Conservation (phyloP, 1,140 invertebrate genomes). For the Ostrea edulis region DNA sequence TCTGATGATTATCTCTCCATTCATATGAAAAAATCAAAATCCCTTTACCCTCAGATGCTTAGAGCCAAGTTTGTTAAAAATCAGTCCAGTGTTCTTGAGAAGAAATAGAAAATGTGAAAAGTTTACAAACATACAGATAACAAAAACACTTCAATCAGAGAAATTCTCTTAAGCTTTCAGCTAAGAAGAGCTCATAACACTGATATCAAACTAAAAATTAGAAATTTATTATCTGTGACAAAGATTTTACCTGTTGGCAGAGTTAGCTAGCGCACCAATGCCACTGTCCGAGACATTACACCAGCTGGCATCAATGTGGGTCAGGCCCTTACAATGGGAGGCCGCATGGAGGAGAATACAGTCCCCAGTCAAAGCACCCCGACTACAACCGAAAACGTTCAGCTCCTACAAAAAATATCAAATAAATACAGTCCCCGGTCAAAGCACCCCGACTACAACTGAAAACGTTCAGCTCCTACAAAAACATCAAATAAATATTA, state of each 20-base stretch:
- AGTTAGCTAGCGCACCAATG: slow-evolving; percentile 72
- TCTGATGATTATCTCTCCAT: too few relatives aligned
- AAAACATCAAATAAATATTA: not conserved
- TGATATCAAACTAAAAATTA: too few relatives aligned
- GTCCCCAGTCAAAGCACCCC: slow-evolving; percentile 75
- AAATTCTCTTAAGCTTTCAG: too few relatives aligned
- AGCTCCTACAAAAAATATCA: slow-evolving; percentile 68
- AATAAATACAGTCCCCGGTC: slow-evolving; percentile 13
- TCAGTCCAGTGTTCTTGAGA: too few relatives aligned
- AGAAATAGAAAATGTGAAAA: too few relatives aligned
- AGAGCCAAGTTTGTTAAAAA: too few relatives aligned
- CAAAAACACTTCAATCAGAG: too few relatives aligned
- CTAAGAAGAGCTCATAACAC: too few relatives aligned
- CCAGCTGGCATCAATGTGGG: slow-evolving; percentile 77
- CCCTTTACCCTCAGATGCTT: too few relatives aligned
- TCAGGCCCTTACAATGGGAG: slow-evolving; percentile 71
- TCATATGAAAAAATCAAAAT: too few relatives aligned
- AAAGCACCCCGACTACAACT: not conserved
- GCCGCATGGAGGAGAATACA: slow-evolving; percentile 74
- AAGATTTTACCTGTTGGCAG: slow-evolving; percentile 67
- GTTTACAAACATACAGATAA: too few relatives aligned
- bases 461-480: not conserved
- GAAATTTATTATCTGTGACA: too few relatives aligned
- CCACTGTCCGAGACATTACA: slow-evolving; percentile 74
- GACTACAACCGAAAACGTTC: slow-evolving; percentile 74